Evolutionary conservation across 2,113 vertebrate species (phyloP), one percentile per base, ranked within the genome.

Genomic region (Globicephala melas): DNA sequence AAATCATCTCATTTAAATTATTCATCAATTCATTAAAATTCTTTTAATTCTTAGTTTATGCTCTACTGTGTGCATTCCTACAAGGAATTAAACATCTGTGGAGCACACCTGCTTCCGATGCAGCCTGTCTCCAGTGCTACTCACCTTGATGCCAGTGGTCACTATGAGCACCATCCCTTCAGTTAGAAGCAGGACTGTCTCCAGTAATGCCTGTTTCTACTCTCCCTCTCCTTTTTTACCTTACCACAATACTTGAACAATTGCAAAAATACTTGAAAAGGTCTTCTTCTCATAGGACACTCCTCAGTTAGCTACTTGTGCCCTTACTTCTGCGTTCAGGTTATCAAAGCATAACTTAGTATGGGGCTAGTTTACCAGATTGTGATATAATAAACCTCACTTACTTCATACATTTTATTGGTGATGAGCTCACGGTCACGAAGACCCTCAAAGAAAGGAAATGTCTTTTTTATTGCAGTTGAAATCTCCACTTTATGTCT

Each of bases 401-500:
- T 98, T 91, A 98, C 97, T 0, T 95, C 6, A 95, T 86, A 97
- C 81, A 94, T 33, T 70, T 86, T 77, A 3, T 86, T 1, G 17
- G 76, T 93, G 93, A 98, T 98, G 25, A 97, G 15, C 4, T 47
- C 89, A 18, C 53, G 77, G 62, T 98, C 97, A 33, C 95, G 96
- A 50, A 98, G 96, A 25, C 41, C 3, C 33, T 97, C 67, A 26
- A 98, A 25, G 67, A 98, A 97, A 83, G 97, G 97, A 95, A 97
- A 98, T 53, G 85, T 5, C 18, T 44, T 95, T n/a, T 9, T 88
- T 68, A 97, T 96, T 67, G 95, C 96, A 31, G 0, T 5, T 60
- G 96, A 90, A 89, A 98, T 97, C 4, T 60, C 71, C 62, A 96
- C 67, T 93, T 97, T 98, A 8, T 82, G 0, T 74, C 2, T 73